Conservation (phyloP, 2,113 vertebrate species). For the Pollachius pollachius region DNA sequence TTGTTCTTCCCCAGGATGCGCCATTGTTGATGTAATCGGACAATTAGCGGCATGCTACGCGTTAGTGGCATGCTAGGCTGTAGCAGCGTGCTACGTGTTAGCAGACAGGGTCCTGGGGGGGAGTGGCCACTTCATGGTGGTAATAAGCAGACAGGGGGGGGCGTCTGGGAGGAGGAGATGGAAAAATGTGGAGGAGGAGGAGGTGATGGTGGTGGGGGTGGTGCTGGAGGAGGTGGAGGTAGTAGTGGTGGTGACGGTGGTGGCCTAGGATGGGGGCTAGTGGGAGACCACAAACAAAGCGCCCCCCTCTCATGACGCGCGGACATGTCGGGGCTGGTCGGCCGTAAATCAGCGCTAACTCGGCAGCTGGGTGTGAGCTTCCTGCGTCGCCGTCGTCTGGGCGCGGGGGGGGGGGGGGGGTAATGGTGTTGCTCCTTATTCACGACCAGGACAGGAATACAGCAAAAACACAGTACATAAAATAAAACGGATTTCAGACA, state of each 20-base stretch:
- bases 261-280: slow-evolving; percentile 79
- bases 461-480: too few relatives aligned
- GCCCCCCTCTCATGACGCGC: slow-evolving; percentile 86
- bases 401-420: too few relatives aligned
- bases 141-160: slow-evolving; percentile 80
- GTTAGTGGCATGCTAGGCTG: slow-evolving; percentile 67
- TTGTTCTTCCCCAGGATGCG: slow-evolving; percentile 63
- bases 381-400: too few relatives aligned
- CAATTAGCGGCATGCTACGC: slow-evolving; percentile 76
- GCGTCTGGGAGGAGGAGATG: slow-evolving; percentile 68
- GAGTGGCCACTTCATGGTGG: slow-evolving; percentile 50
- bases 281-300: slow-evolving; percentile 89
- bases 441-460: too few relatives aligned
- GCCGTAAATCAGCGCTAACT: slow-evolving; percentile 84
- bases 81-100: too few relatives aligned
- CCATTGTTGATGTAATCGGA: slow-evolving; percentile 81
- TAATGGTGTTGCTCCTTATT: too few relatives aligned
- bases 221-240: too few relatives aligned
- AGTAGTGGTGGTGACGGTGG: slow-evolving; percentile 73
- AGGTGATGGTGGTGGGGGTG: slow-evolving; percentile 73
- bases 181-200: slow-evolving; percentile 10
- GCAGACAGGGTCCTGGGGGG: slow-evolving; percentile 38
- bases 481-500: too few relatives aligned
- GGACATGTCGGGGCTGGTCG: slow-evolving; percentile 93
- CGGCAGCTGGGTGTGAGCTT: slow-evolving; percentile 15